phyloP scores from a whole-genome alignment of 2,113 vertebrate species.

The Chlorodrepanis virens region DNA sequence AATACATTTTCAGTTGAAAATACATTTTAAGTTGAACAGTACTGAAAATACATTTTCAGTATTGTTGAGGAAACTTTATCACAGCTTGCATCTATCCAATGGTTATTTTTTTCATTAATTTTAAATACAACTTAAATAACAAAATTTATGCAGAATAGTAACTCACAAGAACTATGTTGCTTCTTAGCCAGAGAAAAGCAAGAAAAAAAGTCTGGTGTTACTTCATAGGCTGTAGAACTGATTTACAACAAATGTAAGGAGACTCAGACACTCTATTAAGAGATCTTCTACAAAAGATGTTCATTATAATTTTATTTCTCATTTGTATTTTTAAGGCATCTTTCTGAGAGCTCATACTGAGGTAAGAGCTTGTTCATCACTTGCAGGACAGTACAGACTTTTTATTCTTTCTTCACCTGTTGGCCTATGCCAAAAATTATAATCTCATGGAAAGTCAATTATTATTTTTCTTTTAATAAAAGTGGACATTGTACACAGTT shows the following conservation, averaged over 20 bases:
- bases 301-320: not conserved
- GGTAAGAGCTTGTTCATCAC: conserved; percentile 36
- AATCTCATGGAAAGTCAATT: not conserved
- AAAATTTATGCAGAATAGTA: not conserved
- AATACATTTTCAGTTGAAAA: not conserved
- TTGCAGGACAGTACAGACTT: conserved; percentile 24
- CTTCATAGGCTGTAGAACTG: not conserved
- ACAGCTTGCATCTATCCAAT: not conserved
- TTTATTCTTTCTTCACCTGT: conserved; percentile 19
- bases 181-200: not conserved
- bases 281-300: not conserved
- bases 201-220: not conserved
- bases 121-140: not conserved
- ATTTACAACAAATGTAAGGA: not conserved
- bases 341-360: not conserved
- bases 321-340: not conserved
- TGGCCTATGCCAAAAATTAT: conserved; percentile 21
- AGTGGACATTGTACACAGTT: not conserved
- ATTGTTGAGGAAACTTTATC: not conserved
- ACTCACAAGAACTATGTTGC: not conserved
- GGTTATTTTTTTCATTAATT: not conserved
- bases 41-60: not conserved
- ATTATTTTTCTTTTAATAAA: not conserved
- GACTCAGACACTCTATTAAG: not conserved
- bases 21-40: no score